phyloP scores from a whole-genome alignment of 2,888 invertebrate species.

The Ethmia dodecea region DNA sequence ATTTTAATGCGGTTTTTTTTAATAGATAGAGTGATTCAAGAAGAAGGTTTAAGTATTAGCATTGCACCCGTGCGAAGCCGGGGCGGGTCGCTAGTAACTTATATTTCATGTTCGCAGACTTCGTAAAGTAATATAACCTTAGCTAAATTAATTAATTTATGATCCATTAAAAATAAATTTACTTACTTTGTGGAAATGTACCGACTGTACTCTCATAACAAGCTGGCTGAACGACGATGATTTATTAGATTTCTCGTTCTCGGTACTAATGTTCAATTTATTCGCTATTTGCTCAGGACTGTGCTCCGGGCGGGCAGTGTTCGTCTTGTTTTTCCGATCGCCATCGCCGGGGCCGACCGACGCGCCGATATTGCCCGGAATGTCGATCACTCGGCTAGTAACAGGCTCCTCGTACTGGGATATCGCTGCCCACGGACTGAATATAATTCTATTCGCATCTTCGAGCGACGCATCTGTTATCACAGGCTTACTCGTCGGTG shows the following conservation, averaged over 20 bases:
- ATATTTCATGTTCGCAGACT: no score
- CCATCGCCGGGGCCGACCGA: slow-evolving; percentile 36
- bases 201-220: slow-evolving; percentile 67
- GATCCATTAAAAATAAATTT: slow-evolving; percentile 6
- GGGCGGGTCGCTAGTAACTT: no score
- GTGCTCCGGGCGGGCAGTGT: slow-evolving; percentile 37
- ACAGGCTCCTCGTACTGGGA: slow-evolving; percentile 63
- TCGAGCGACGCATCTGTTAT: slow-evolving; percentile 66
- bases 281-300: slow-evolving; percentile 56
- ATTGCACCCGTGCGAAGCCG: no score
- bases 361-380: slow-evolving; percentile 57
- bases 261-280: slow-evolving; percentile 65
- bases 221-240: slow-evolving; percentile 70
- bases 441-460: slow-evolving; percentile 75
- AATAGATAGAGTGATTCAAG: no score
- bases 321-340: slow-evolving; percentile 54
- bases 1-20: no score
- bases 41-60: no score
- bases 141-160: slow-evolving; percentile 4
- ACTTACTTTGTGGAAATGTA: slow-evolving; percentile 70
- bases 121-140: not conserved
- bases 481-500: slow-evolving; percentile 47
- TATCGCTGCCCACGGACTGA: slow-evolving; percentile 72
- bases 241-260: slow-evolving; percentile 71
- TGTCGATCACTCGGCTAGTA: slow-evolving; percentile 66